Evolutionary conservation across 2,888 invertebrate species (phyloP), one percentile per base, ranked within the genome.

Genomic region (Eremobia ochroleuca): DNA sequence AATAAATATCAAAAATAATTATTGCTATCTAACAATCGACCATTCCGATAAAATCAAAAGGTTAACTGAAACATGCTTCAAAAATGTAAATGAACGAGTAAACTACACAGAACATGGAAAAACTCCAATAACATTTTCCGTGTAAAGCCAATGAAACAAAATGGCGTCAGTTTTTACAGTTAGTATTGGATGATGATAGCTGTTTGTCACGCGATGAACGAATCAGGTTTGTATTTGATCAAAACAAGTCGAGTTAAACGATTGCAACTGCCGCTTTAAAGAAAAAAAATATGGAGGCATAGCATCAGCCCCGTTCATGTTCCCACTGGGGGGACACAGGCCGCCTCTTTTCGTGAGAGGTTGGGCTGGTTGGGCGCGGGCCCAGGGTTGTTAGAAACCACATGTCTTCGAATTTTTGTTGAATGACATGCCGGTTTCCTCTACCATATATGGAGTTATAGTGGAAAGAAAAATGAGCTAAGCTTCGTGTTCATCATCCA

Each of bases 161-260:
- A 68, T 71, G 74, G 73, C 66, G 69, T 59, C 25, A 25, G 66
- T 73, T 73, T 85, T 74, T 62, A 80, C 75, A 76, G 72, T 46
- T 55, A 11, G 34, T 52, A 65, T 75, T 71, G 28, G 40, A 49
- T 49, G 34, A 65, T 82, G 49, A 82, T 84, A 79, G 78, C 64
- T 37, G 62, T 66, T 65, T 73, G 88, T 80, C 90, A 90, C 88
- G 90, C 90, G 69, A 90, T 64, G 46, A 21, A 65, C 58, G 73
- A 87, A 79, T 90, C 88, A 88, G 68, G 61, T 46, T 67, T 25
- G 49, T 59, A 72, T 66, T 76, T 65, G 70, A 85, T 83, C 69
- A 80, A 76, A 83, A 82, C 71, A 59, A 75, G 71, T 71, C 46
- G n/a, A 9, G 55, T 77, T 72, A 46, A 65, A 11, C 21, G 15